A percentile compares a stretch with the other conserved stretches of the same genome.
Conservation (phyloP, 2,888 invertebrate genomes). For the Dioctria rufipes region DNA sequence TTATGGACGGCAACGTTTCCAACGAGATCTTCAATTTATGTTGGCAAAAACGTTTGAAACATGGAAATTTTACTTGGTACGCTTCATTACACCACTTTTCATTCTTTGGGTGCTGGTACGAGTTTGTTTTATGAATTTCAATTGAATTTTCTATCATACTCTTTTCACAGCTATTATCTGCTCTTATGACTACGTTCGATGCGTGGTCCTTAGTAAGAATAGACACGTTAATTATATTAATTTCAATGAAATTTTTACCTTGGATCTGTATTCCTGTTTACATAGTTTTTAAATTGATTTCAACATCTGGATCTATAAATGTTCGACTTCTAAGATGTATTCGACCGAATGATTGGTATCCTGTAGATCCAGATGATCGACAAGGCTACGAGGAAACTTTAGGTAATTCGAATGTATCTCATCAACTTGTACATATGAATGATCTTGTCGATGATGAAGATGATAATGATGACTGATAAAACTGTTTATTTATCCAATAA, state of each 20-base stretch:
- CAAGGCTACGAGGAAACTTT: slow-evolving; percentile 66
- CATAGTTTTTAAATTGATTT: slow-evolving; percentile 63
- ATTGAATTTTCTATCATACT: no score
- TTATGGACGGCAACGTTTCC: slow-evolving; percentile 80
- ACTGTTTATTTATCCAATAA: no score
- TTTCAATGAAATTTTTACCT: slow-evolving; percentile 62
- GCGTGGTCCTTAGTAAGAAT: neutral
- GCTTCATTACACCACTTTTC: slow-evolving; percentile 66
- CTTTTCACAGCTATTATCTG: no score
- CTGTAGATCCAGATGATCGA: slow-evolving; percentile 64
- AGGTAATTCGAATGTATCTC: slow-evolving; percentile 66
- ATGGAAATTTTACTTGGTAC: slow-evolving; percentile 67
- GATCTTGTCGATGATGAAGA: slow-evolving; percentile 56
- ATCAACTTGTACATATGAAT: slow-evolving; percentile 63
- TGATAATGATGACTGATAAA: no score
- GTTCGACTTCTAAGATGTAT: slow-evolving; percentile 65
- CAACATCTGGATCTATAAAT: slow-evolving; percentile 64
- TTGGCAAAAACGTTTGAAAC: slow-evolving; percentile 75
- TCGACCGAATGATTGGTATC: slow-evolving; percentile 70
- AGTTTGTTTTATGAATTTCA: no score
- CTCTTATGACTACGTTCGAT: neutral
- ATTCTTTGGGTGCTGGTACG: slow-evolving; percentile 62
- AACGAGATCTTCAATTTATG: slow-evolving; percentile 80
- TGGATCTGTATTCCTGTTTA: slow-evolving; percentile 66
- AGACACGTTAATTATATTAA: neutral